phyloP scores from a whole-genome alignment of 2,113 vertebrate species.

The Megaceryle maxima region DNA sequence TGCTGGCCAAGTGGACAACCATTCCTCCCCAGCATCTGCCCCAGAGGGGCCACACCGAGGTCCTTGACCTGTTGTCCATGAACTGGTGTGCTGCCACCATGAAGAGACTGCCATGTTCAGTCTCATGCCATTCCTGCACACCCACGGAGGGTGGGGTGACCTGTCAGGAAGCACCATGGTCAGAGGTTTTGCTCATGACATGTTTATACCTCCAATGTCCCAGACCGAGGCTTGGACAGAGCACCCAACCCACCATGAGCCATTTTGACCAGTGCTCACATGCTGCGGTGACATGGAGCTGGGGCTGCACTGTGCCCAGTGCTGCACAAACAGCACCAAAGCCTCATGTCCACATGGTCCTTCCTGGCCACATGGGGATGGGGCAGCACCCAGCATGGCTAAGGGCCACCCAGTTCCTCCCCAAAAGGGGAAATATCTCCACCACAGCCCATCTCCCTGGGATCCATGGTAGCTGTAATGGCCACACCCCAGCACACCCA shows the following conservation, averaged over 20 bases:
- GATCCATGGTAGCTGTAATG: accelerated
- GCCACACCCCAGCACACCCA: not conserved
- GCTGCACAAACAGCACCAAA: accelerated
- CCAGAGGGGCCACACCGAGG: not conserved
- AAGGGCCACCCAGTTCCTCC: not conserved
- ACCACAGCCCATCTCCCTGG: accelerated
- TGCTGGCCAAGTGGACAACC: not conserved
- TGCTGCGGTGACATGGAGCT: not conserved
- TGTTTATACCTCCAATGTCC: not conserved
- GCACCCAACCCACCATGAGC: not conserved
- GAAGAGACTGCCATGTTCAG: not conserved
- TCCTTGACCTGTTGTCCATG: accelerated
- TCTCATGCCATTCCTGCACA: not conserved
- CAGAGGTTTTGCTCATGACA: not conserved
- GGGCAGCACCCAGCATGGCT: accelerated
- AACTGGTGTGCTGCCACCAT: accelerated
- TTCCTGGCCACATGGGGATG: accelerated
- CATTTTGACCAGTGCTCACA: accelerated
- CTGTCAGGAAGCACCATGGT: accelerated
- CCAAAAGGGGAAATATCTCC: not conserved
- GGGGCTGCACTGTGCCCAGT: accelerated
- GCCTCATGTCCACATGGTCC: accelerated
- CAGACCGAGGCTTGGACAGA: accelerated
- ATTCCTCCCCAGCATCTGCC: not conserved
- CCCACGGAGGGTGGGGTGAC: not conserved